These are phyloP conservation scores for Cassiopea andromeda DNA, from an alignment of 30 jellyfish, hydroid and myxozoan genomes.

Conservation along the genomic window DNA sequence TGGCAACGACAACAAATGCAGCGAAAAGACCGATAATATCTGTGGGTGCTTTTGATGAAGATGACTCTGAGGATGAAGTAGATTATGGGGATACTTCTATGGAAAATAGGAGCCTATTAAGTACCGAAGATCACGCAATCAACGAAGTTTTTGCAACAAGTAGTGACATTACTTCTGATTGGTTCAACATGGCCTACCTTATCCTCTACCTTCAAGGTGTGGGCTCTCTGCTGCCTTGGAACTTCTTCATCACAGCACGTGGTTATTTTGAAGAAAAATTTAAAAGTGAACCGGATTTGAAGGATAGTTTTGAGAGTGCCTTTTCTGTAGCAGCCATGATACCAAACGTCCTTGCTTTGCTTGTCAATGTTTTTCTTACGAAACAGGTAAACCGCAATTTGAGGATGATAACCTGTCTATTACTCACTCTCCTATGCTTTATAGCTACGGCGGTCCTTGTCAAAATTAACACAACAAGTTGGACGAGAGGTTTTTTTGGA, in stretches of 20 bases:
- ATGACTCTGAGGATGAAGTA: constrained; percentile 29
- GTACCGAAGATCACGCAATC: constrained; percentile 37
- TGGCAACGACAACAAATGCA: constrained; percentile 15
- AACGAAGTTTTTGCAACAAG: neutral
- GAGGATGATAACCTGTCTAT: constrained; percentile 77
- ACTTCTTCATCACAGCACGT: constrained; percentile 94
- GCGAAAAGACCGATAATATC: constrained; percentile 46
- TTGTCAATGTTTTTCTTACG: constrained; percentile 82
- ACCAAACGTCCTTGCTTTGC: constrained; percentile 83
- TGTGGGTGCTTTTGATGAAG: constrained; percentile 20
- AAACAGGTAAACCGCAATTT: constrained; percentile 78
- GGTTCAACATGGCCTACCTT: constrained; percentile 76
- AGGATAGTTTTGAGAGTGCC: constrained; percentile 85
- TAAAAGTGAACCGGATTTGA: constrained; percentile 52
- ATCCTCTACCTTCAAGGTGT: constrained; percentile 92
- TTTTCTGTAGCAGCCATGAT: constrained; percentile 94
- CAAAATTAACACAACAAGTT: constrained; percentile 77
- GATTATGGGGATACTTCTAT: neutral
- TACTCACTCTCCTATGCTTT: constrained; percentile 70
- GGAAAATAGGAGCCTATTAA: constrained; percentile 34
- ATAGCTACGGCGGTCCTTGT: constrained; percentile 88
- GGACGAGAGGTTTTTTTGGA: constrained; percentile 86
- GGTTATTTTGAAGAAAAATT: constrained; percentile 81
- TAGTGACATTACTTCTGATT: constrained; percentile 53
- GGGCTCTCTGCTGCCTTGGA: constrained; percentile 98